Conservation (phyloP, 2,113 vertebrate species). For the Austrofundulus limnaeus region DNA sequence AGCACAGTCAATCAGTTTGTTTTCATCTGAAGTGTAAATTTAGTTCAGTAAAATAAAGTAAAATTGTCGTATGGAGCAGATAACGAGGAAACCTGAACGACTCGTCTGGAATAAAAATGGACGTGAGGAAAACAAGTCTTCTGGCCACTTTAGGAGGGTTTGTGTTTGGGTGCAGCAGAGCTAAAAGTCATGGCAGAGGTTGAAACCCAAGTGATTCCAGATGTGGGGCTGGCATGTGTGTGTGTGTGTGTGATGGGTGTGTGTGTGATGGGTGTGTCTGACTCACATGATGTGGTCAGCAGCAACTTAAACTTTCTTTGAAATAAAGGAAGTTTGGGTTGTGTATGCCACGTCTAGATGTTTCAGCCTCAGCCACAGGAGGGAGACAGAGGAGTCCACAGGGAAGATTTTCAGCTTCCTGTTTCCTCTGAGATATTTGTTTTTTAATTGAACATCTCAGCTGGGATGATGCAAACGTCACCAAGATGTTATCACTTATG, state of each 20-base stretch:
- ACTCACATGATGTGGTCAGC: slow-evolving; percentile 54
- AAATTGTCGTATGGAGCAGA: background rate
- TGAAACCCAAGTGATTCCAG: slow-evolving; percentile 66
- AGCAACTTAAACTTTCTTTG: slow-evolving; percentile 45
- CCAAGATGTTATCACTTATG: too few species aligned
- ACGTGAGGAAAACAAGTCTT: slow-evolving; percentile 21
- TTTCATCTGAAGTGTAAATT: too few species aligned
- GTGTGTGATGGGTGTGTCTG: slow-evolving; percentile 56
- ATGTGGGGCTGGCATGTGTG: slow-evolving; percentile 52
- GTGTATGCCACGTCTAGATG: slow-evolving; percentile 45
- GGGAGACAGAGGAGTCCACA: slow-evolving; percentile 46
- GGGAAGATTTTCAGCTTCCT: background rate
- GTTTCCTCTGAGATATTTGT: background rate
- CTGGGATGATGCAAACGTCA: slow-evolving; percentile 5
- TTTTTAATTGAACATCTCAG: background rate
- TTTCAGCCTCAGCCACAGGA: slow-evolving; percentile 45
- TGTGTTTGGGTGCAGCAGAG: too few species aligned
- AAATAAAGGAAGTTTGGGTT: slow-evolving; percentile 52
- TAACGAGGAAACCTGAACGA: background rate
- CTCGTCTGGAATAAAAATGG: slow-evolving; percentile 26
- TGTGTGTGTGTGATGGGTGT: slow-evolving; percentile 53
- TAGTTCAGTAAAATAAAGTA: too few species aligned
- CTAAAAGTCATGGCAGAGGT: slow-evolving; percentile 45
- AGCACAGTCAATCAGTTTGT: too few species aligned
- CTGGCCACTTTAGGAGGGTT: too few species aligned